phyloP scores from a whole-genome alignment of 2,113 vertebrate species.

The Percopsis transmontana region DNA sequence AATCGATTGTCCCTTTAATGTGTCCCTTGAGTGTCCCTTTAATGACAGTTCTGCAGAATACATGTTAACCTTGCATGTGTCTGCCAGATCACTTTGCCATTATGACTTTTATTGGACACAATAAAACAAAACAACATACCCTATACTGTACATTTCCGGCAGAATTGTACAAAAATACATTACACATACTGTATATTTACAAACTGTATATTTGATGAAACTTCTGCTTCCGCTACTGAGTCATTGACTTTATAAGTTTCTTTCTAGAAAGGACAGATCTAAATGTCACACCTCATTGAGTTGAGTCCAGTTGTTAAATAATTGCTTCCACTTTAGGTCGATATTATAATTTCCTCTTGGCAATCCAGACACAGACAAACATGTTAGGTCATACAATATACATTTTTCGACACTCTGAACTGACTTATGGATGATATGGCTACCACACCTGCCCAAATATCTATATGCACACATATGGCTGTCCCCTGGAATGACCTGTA shows the following conservation, averaged over 20 bases:
- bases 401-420: not conserved
- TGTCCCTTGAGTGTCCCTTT: too few relatives aligned
- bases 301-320: constrained; percentile 13
- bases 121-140: too few relatives aligned
- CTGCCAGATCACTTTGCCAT: too few relatives aligned
- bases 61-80: too few relatives aligned
- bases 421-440: not conserved
- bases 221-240: constrained; percentile 16
- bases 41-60: too few relatives aligned
- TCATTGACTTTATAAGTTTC: constrained; percentile 40
- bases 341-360: constrained; percentile 2
- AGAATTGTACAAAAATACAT: constrained; percentile 7
- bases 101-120: too few relatives aligned
- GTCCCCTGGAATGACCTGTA: constrained; percentile 11
- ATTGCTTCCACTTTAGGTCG: constrained; percentile 2
- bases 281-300: constrained; percentile 56
- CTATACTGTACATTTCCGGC: not conserved
- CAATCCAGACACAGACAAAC: not conserved
- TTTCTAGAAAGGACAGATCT: constrained; percentile 30
- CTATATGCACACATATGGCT: not conserved
- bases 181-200: constrained; percentile 9
- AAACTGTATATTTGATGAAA: not conserved
- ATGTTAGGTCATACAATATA: not conserved
- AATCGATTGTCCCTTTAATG: too few relatives aligned
- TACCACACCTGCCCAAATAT: not conserved